Base-by-base conservation (phyloP, 2,888 invertebrate species). In the Cephus pygmeus region DNA sequence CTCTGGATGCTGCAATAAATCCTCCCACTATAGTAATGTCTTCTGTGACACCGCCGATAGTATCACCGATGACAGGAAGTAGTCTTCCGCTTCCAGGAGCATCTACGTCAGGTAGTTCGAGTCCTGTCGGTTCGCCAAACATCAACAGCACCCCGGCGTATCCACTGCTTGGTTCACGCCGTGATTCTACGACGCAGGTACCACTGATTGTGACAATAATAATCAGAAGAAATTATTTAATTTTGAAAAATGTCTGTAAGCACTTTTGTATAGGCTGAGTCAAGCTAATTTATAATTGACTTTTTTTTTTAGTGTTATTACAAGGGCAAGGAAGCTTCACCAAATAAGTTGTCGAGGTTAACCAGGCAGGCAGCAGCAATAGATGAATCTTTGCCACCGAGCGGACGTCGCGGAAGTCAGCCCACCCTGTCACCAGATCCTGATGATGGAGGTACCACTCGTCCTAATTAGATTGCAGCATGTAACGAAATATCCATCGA, bases 341-440 rank as follows among this genome's bases (percentile, higher is more conserved):
- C 91, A 9, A 91, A 88, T 84, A 93, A 93, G 87, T 91, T 95
- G 81, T 95, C 95, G 73, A 93, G 96, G 77, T 92, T 97, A 75
- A 96, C 97, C 88, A 93, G 98, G 56, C 98, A 98, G 91, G 96
- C 97, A 31, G 97, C 97, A 11, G 96, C 97, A 69, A 97, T 96
- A 88, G 98, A 98, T 91, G 97, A 98, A 90, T 95, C 96, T 69
- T 94, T 93, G 84, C 93, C 96, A 76, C 96, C 96, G 0, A 95
- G 95, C 34, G 93, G 94, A 81, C 94, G 97, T 73, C 93, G 97
- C 73, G 97, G 96, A 81, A 97, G 96, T 3, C 97, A 97, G 80
- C 97, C 97, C 2, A 94, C 95, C 1, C 92, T 97, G 73, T 96
- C 96, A 75, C 97, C 97, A 1, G 97, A 97, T 90, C 95, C 94